Evolutionary conservation across 2,113 vertebrate species (phyloP), one percentile per base, ranked within the genome.

Genomic region (Amblyopsis rosae): DNA sequence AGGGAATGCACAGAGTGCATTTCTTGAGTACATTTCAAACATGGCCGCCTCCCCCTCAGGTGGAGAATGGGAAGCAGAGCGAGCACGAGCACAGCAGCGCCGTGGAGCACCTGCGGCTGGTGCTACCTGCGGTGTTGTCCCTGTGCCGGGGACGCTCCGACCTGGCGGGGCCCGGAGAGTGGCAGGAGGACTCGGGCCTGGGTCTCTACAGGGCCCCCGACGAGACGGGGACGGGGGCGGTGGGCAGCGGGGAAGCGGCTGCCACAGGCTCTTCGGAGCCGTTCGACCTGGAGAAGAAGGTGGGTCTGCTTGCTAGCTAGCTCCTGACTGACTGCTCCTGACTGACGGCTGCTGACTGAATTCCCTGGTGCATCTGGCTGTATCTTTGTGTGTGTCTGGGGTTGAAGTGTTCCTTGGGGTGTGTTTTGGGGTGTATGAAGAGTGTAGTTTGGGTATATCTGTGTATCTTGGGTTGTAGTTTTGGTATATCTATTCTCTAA

Each of bases 21-120:
- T 26, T 26, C 26, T 11, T n/a, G 7, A 10, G 11, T 53, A 12
- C 19, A 41, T 56, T 19, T 56, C 11, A 1, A 33, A 13, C 9
- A 4, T 45, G 2, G 12, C 16, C 41, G 12, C 19, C 50, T 11
- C 60, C 4, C 67, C 59, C 46, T 41, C 82, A 98, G 96, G 90
- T 94, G 54, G 95, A 96, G 51, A 91, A 91, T 0, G 95, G 94
- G 80, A 93, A 90, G 49, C 90, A 89, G 3, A 66, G 61, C 0
- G 95, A 95, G 11, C 96, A 98, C 0, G 96, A 98, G 87, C 90
- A 87, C 15, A 90, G 79, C 71, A 86, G 72, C 68, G 79, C 93
- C 61, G 82, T 79, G 0, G 96, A 97, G 59, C 96, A 98, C 84
- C 79, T 98, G 78, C 93, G 90, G 64, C 82, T 96, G 90, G 83